phyloP scores from a whole-genome alignment of 1,140 invertebrate species.

The Palaemon carinicauda region DNA sequence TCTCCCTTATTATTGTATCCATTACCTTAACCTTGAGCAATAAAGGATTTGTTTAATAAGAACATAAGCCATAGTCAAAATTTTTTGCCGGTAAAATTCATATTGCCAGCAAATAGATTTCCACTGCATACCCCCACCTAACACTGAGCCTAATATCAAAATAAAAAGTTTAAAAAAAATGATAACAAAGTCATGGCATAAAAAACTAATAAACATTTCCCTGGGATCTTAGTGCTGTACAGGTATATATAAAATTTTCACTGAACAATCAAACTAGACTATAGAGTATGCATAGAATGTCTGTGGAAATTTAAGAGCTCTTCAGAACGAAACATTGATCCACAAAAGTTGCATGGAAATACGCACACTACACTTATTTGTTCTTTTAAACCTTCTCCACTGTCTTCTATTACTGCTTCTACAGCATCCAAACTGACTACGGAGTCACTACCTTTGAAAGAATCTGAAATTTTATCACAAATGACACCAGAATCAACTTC shows the following conservation, averaged over 20 bases:
- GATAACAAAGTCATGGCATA: too few relatives aligned
- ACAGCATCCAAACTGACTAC: not conserved
- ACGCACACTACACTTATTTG: constrained; percentile 31
- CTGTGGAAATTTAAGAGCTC: not conserved
- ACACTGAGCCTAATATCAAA: too few relatives aligned
- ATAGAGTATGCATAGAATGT: not conserved
- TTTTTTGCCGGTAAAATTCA: too few relatives aligned
- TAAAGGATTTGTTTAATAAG: too few relatives aligned
- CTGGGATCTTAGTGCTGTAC: too few relatives aligned
- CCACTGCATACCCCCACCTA: too few relatives aligned
- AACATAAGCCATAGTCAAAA: too few relatives aligned
- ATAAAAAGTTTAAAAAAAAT: too few relatives aligned
- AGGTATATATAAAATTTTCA: not conserved
- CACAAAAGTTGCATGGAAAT: not conserved
- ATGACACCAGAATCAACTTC: not conserved
- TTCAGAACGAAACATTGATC: not conserved
- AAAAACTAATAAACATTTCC: too few relatives aligned
- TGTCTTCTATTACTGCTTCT: constrained; percentile 5
- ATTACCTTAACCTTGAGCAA: too few relatives aligned
- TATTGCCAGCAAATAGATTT: too few relatives aligned
- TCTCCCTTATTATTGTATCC: too few relatives aligned
- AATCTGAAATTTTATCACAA: not conserved
- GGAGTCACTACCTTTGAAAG: not conserved
- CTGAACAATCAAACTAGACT: not conserved
- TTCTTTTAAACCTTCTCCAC: not conserved